These are phyloP conservation scores for Aplochiton taeniatus DNA, from an alignment of 2,797 vertebrate genomes.

Conservation along the genomic window DNA sequence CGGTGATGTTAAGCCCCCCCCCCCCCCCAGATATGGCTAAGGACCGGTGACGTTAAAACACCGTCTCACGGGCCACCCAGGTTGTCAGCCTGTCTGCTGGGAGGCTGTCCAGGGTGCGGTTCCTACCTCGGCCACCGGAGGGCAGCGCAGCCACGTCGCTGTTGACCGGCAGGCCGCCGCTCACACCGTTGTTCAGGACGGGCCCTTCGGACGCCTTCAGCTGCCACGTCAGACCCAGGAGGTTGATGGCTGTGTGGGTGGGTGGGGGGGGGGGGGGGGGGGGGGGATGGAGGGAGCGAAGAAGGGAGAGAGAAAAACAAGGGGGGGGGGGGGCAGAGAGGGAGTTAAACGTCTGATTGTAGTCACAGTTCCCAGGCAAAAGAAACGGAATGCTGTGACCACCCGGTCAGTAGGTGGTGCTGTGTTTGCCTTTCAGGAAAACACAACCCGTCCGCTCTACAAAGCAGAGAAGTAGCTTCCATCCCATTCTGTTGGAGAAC, in stretches of 20 bases:
- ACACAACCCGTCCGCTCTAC: too few relatives aligned
- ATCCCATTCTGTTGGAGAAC: too few relatives aligned
- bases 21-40: too few relatives aligned
- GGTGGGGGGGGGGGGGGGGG: conserved; percentile 43
- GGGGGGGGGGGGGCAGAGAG: neutral
- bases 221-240: conserved; percentile 89
- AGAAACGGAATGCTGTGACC: too few relatives aligned
- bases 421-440: too few relatives aligned
- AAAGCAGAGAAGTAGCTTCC: too few relatives aligned
- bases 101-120: conserved; percentile 7
- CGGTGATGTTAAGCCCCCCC: too few relatives aligned
- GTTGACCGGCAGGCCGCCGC: conserved; percentile 73
- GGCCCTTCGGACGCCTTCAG: conserved; percentile 85
- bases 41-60: too few relatives aligned
- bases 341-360: too few relatives aligned
- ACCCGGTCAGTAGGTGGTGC: too few relatives aligned
- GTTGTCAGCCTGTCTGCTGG: neutral
- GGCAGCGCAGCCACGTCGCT: conserved; percentile 81
- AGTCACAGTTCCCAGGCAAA: too few relatives aligned
- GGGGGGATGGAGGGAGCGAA: conserved; percentile 10
- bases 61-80: too few relatives aligned
- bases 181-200: conserved; percentile 83
- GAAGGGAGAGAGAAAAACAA: conserved; percentile 15
- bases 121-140: conserved; percentile 86
- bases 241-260: conserved; percentile 84